Percentiles rank a stretch among this genome's conserved stretches.
These are phyloP conservation scores for Pseudobourletiella spinata DNA, from an alignment of 1,140 invertebrate species.

Conservation along the genomic window DNA sequence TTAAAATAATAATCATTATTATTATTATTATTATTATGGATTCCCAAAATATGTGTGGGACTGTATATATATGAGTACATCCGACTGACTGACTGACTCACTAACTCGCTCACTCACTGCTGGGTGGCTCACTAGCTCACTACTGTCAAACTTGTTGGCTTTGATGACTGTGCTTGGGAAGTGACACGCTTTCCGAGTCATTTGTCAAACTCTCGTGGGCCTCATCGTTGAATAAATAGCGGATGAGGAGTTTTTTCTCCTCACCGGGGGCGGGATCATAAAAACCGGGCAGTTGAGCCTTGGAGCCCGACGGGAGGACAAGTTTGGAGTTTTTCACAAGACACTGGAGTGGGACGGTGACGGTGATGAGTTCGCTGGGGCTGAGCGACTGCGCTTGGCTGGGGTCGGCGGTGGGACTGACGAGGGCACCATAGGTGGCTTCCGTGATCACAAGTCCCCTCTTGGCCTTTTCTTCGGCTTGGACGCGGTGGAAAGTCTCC, in stretches of 20 bases:
- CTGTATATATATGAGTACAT: no score
- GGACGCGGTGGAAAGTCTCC: constrained; percentile 65
- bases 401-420: no score
- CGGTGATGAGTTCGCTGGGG: constrained; percentile 72
- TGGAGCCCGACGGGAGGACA: constrained; percentile 52
- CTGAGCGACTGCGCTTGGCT: constrained; percentile 37
- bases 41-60: no score
- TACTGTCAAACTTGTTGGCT: no score
- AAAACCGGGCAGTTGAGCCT: constrained; percentile 92
- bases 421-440: constrained; percentile 62
- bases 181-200: not conserved
- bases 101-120: no score
- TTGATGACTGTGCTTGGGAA: constrained; percentile 6
- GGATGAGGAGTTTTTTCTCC: constrained; percentile 75
- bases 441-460: constrained; percentile 75
- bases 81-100: no score
- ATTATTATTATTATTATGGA: no score
- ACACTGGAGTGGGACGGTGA: constrained; percentile 86
- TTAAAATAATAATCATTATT: no score
- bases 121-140: no score
- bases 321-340: constrained; percentile 84
- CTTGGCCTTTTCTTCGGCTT: constrained; percentile 62
- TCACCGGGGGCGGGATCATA: constrained; percentile 93
- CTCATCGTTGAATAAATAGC: constrained; percentile 59
- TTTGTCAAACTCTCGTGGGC: not conserved